Base-by-base conservation (phyloP, 2,888 invertebrate genomes). In the Ormia ochracea region DNA sequence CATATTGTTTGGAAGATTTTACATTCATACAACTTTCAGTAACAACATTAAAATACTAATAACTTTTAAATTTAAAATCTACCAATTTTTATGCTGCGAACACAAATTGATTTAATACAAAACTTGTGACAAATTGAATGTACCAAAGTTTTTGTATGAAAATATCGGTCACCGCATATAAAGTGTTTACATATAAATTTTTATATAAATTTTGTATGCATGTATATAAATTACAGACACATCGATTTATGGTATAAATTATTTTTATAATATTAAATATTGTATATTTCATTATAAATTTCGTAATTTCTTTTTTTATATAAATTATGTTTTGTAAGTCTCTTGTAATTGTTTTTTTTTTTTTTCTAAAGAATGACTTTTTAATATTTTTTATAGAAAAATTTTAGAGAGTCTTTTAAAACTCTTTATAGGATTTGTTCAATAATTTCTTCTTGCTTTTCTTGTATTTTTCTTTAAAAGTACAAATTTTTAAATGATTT, bases 251-350 rank as follows among this genome's bases (percentile, higher is more conserved):
- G 23, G 58, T 61, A 82, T 54, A 80, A 65, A 68, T 54, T 54
- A 36, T 68, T 45, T 74, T 73, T 66, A 69, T 81, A 81, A 82
- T 82, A 81, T 73, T 58, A 66, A 65, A 74, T 77, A 74, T 61
- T 66, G 56, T 81, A 65, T 81, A 76, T 81, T 81, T 72, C 77
- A 69, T 81, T 77, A 69, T 66, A 77, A 77, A 74, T 70, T 77
- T 81, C 73, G 81, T 70, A 78, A 36, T 65, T n/a, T 73, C 54
- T 75, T 75, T 41, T 38, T 56, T 69, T 23, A 36, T 52, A 17
- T 52, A 31, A 58, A 33, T 50, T 4, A 41, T 41, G 19, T 66
- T 33, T 68, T 14, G 19, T 12, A 23, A 79, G 54, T 69, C 52
- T n/a, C n/a, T n/a, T n/a, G n/a, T n/a, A n/a, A n/a, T n/a, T 77